phyloP scores from a whole-genome alignment of 2,888 invertebrate genomes.

The Orchestes rusci region DNA sequence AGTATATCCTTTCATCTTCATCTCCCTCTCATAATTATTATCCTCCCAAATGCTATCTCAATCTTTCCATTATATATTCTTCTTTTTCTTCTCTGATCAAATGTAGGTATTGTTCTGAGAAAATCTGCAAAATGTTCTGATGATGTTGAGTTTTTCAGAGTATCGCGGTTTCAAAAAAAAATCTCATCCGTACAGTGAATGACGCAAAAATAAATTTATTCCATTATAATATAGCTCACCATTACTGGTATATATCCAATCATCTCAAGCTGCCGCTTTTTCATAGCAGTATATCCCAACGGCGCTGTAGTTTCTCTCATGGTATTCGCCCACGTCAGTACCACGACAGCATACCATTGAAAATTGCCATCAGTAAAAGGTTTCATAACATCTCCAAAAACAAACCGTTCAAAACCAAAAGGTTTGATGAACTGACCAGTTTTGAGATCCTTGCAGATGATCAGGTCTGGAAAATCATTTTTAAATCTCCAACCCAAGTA shows the following conservation, averaged over 20 bases:
- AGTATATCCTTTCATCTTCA: too few species aligned
- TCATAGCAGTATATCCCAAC: constrained; percentile 54
- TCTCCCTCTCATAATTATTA: too few species aligned
- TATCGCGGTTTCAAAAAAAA: neutral
- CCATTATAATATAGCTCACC: constrained; percentile 41
- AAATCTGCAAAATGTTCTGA: constrained; percentile 7
- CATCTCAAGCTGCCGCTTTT: constrained; percentile 55
- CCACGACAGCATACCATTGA: constrained; percentile 52
- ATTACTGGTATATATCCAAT: constrained; percentile 54
- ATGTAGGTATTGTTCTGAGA: neutral
- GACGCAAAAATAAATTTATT: neutral
- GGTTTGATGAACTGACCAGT: constrained; percentile 38
- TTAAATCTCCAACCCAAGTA: neutral
- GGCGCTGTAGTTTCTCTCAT: constrained; percentile 47
- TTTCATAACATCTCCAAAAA: constrained; percentile 46
- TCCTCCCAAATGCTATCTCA: neutral
- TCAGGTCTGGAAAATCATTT: constrained; percentile 34
- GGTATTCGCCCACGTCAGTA: constrained; percentile 56
- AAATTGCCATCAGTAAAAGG: constrained; percentile 29
- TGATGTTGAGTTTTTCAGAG: too few species aligned
- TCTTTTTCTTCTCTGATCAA: constrained; percentile 1
- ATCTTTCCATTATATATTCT: constrained; percentile 1
- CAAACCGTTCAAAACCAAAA: constrained; percentile 47
- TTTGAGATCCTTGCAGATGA: constrained; percentile 42
- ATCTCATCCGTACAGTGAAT: neutral